Conservation (phyloP, 2,113 vertebrate genomes). For the Oceanodroma tethys region DNA sequence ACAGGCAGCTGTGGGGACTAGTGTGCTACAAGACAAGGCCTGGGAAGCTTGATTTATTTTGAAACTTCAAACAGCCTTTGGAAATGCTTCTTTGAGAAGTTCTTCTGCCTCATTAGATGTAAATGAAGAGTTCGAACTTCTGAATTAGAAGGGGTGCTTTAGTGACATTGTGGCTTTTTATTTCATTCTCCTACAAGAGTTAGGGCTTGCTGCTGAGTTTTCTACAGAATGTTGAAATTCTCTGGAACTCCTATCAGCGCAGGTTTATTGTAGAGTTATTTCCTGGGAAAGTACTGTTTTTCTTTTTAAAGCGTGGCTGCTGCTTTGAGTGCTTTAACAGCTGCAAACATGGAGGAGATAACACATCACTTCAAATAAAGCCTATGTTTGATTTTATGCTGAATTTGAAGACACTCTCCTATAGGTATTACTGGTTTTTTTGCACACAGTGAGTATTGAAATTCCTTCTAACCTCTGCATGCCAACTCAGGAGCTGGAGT, state of each 20-base stretch:
- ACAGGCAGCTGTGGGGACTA: not conserved
- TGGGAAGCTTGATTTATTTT: not conserved
- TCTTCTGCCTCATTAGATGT: constrained; percentile 1
- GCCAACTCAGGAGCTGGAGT: not conserved
- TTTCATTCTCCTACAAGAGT: not conserved
- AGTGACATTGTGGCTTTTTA: not conserved
- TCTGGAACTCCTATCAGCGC: not conserved
- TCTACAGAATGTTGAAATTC: not conserved
- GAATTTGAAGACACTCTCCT: not conserved
- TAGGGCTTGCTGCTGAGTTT: not conserved
- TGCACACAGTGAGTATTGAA: not conserved
- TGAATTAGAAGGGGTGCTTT: not conserved
- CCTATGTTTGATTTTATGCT: not conserved
- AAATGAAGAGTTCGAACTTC: not conserved
- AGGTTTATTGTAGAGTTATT: not conserved
- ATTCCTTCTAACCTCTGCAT: not conserved
- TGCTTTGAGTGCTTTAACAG: constrained; percentile 24
- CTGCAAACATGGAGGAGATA: not conserved
- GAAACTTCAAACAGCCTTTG: not conserved
- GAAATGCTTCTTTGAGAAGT: not conserved
- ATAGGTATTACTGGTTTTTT: not conserved
- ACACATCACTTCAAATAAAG: not conserved
- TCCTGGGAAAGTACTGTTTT: not conserved
- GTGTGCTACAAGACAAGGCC: not conserved
- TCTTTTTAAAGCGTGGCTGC: not conserved